These are phyloP conservation scores for Buathra laborator DNA, from an alignment of 2,888 invertebrate genomes.

Conservation along the genomic window DNA sequence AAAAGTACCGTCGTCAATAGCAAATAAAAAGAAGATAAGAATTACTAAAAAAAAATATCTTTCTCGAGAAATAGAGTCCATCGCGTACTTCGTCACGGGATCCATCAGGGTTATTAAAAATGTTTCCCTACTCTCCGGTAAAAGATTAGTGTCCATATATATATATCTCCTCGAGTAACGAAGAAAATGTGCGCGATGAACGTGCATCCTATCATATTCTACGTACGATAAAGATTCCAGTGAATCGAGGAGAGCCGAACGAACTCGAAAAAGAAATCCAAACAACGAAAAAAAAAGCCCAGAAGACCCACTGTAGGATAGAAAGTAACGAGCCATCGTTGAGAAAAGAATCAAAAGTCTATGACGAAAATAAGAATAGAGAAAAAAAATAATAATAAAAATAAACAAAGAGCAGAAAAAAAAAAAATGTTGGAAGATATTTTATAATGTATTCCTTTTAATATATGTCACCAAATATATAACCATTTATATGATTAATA, in stretches of 20 bases:
- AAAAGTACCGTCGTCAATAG: conserved; percentile 46
- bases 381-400: conserved; percentile 16
- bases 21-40: conserved; percentile 8
- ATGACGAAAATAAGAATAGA: background rate
- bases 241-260: conserved; percentile 40
- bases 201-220: conserved; percentile 10
- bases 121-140: conserved; percentile 45
- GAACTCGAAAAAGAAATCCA: background rate
- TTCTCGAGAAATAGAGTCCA: conserved; percentile 29
- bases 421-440: conserved; percentile 53
- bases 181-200: conserved; percentile 6
- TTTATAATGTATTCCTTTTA: background rate
- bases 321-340: background rate
- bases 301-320: background rate
- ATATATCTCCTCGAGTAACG: conserved; percentile 25
- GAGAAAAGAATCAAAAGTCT: background rate
- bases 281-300: conserved; percentile 23
- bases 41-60: background rate
- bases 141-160: conserved; percentile 59
- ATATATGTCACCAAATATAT: no score
- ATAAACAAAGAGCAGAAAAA: background rate
- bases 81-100: conserved; percentile 47
- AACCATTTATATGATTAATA: no score
- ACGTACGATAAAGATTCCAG: conserved; percentile 16
- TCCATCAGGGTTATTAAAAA: conserved; percentile 71